phyloP scores from a whole-genome alignment of 1,140 invertebrate species.

The Heliconius hermathena region DNA sequence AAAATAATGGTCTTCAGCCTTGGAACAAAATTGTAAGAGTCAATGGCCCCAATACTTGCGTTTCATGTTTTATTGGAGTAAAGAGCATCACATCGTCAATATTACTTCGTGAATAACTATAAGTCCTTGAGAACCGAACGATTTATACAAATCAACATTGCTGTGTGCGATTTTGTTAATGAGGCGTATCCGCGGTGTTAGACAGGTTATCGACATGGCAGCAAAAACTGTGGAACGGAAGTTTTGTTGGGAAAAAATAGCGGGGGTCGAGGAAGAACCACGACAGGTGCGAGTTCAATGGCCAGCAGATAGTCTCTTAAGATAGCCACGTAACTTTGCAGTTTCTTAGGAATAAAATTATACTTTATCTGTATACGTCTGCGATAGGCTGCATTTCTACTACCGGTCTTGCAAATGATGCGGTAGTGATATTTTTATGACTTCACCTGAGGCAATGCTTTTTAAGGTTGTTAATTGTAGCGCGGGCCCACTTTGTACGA shows the following conservation, averaged over 20 bases:
- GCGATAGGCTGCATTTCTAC: conserved; percentile 46
- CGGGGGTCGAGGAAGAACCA: conserved; percentile 59
- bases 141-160: conserved; percentile 61
- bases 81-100: conserved; percentile 58
- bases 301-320: conserved; percentile 55
- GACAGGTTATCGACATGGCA: conserved; percentile 71
- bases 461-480: conserved; percentile 23
- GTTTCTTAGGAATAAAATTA: conserved; percentile 61
- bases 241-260: conserved; percentile 72
- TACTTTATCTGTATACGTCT: conserved; percentile 49
- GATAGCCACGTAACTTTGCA: conserved; percentile 48
- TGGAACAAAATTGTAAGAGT: conserved; percentile 39
- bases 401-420: conserved; percentile 55
- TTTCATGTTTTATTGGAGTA: conserved; percentile 53
- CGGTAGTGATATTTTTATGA: conserved; percentile 43
- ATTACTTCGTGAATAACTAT: conserved; percentile 36
- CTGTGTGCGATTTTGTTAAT: conserved; percentile 67
- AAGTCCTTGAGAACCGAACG: conserved; percentile 49
- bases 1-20: conserved; percentile 39
- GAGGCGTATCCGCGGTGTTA: conserved; percentile 72
- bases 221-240: conserved; percentile 76
- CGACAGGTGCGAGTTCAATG: conserved; percentile 75
- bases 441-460: conserved; percentile 17
- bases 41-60: conserved; percentile 52
- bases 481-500: conserved; percentile 20